Base-by-base conservation (phyloP, 2,797 vertebrate species). In the Macropodus opercularis region DNA sequence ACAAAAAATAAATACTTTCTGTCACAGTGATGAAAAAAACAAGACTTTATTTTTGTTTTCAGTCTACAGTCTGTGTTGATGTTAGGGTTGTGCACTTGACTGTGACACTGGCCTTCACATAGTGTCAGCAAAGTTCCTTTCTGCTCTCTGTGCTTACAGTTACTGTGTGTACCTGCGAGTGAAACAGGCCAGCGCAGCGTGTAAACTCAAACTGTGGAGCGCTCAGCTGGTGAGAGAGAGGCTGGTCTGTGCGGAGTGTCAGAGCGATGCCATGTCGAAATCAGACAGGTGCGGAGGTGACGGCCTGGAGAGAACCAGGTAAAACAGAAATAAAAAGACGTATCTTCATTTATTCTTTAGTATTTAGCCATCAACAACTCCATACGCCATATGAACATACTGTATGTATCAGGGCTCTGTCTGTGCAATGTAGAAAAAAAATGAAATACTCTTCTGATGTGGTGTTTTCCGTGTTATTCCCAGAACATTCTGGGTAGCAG, bases 401-500 rank as follows among this genome's bases (percentile, higher is more conserved):
- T 12, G 11, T 14, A 24, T 44, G 4, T 31, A 17, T 22, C 2
- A 48, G 21, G 13, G n/a, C 13, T 42, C 21, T 51, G 5, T 1
- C 35, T 27, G 27, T 29, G 36, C 22, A 49, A 35, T 21, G 13
- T 27, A 27, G 26, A 27, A 11, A n/a, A n/a, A n/a, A 29, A 29
- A 9, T 7, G 3, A 43, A 43, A 3, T 38, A 5, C 3, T 10
- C 14, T 29, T 49, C n/a, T 49, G 18, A 46, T 27, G 4, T 0
- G 2, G 0, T 27, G 6, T 11, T 29, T 62, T n/a, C n/a, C n/a
- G n/a, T n/a, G n/a, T 43, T 9, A 24, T 50, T 75, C 74, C 9
- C 35, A 95, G 95, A 81, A 95, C 93, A 0, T 95, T 95, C 79
- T 95, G 94, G 94, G 78, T 91, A 9, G 93, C 92, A 0, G 87